Evolutionary conservation across 2,113 vertebrate species (phyloP), one percentile per base, ranked within the genome.

Genomic region (Platysternon megacephalum): DNA sequence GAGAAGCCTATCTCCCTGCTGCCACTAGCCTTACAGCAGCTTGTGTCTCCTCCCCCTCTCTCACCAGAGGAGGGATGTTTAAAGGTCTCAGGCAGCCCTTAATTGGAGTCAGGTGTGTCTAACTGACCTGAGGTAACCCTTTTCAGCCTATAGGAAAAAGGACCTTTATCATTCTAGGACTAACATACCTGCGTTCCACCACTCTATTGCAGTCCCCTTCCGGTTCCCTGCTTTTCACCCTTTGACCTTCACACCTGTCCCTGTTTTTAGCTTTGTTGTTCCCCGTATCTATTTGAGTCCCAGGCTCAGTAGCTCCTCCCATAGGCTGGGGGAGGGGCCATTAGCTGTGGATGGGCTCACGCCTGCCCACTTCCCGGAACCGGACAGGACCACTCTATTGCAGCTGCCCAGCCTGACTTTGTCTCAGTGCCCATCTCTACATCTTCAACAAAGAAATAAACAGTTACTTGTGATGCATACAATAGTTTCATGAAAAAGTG

Each of bases 401-500:
- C 29, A 65, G 3, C 61, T 35, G 14, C 11, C 7, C 32, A 65
- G 14, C 61, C 61, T 65, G 29, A 17, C 61, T 65, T 65, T 8
- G 16, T 65, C 7, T n/a, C 29, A 56, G 19, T 56, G 26, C 11
- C 26, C 55, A 56, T 56, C 55, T 56, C 55, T 11, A 56, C 9
- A 56, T 28, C 55, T 84, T 85, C 80, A 87, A 24, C 13, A 44
- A 61, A 12, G 48, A 90, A 56, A 78, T 79, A 49, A 32, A 65
- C 22, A 46, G 89, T n/a, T 65, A 72, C 88, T 58, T 92, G 85
- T 84, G 86, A 88, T 93, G 79, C 85, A 85, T 94, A 91, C 83
- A 96, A 79, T 82, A 95, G 95, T 88, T 93, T 95, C 79, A 93
- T 53, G 76, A 96, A 79, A 88, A 88, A n/a, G 76, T 78, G 42